phyloP scores from a whole-genome alignment of 2,888 invertebrate genomes.

The Cyclophora albipunctata region DNA sequence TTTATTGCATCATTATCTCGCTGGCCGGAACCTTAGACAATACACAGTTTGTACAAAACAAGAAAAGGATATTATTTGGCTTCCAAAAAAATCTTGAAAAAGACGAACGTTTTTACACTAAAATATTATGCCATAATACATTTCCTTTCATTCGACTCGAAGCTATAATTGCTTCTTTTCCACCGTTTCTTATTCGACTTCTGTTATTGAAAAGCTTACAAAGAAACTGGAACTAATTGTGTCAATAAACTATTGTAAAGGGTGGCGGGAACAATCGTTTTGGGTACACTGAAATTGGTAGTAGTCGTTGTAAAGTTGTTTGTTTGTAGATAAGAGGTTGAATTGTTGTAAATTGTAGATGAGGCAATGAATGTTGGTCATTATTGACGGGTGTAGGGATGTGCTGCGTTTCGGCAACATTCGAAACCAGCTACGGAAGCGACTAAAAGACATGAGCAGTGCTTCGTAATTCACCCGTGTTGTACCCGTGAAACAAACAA shows the following conservation, averaged over 20 bases:
- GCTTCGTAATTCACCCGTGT: too few species aligned
- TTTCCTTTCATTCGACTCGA: slow-evolving; percentile 9
- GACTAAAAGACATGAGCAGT: too few species aligned
- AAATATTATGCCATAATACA: slow-evolving; percentile 10
- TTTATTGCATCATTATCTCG: too few species aligned
- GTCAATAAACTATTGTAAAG: slow-evolving; percentile 27
- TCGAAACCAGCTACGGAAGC: too few species aligned
- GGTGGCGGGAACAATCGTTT: slow-evolving; percentile 19
- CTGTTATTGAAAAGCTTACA: slow-evolving; percentile 7
- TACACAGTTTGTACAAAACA: too few species aligned
- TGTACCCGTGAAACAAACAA: too few species aligned
- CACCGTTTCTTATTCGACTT: slow-evolving; percentile 4
- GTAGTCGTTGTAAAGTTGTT: slow-evolving; percentile 44
- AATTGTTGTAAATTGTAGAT: slow-evolving; percentile 45
- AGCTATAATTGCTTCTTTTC: slow-evolving; percentile 17
- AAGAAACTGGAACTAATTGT: slow-evolving; percentile 49
- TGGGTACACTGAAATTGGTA: slow-evolving; percentile 21
- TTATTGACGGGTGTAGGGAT: slow-evolving; percentile 39
- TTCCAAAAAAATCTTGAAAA: too few species aligned
- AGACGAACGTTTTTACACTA: too few species aligned
- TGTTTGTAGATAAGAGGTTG: slow-evolving; percentile 32
- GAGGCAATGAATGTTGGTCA: slow-evolving; percentile 47
- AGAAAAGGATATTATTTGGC: too few species aligned
- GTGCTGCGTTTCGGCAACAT: slow-evolving; percentile 10
- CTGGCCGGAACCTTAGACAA: too few species aligned